Evolutionary conservation across 2,113 vertebrate species (phyloP).

Genomic region (Myrmecobius fasciatus): DNA sequence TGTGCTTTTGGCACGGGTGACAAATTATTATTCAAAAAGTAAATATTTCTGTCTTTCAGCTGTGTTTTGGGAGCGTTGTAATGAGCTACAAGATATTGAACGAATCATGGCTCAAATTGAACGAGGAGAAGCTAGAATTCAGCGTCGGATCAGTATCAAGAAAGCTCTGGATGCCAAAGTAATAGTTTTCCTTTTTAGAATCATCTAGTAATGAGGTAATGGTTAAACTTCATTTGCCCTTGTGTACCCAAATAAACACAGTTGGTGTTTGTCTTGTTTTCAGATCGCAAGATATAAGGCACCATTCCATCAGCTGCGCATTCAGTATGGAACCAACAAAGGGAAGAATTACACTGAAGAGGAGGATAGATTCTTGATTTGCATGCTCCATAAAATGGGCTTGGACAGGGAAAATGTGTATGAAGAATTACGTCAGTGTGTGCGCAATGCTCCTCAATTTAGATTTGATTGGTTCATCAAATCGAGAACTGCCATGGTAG

Average conservation of each 20-base stretch:
- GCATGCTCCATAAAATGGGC: slow-evolving; percentile 95
- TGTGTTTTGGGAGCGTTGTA: slow-evolving; percentile 94
- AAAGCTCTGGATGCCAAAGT: slow-evolving; percentile 94
- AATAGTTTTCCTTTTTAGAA: slow-evolving; percentile 65
- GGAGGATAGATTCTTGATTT: slow-evolving; percentile 92
- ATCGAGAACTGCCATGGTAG: slow-evolving; percentile 93
- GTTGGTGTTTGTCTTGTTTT: slow-evolving; percentile 53
- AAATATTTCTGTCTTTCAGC: slow-evolving; percentile 83
- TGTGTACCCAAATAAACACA: slow-evolving; percentile 27
- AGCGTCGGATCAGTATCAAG: slow-evolving; percentile 93
- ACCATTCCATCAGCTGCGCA: slow-evolving; percentile 92
- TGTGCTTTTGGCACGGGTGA: slow-evolving; percentile 48
- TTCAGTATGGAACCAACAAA: slow-evolving; percentile 94
- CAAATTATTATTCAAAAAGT: slow-evolving; percentile 34
- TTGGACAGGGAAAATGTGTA: slow-evolving; percentile 94
- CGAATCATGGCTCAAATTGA: slow-evolving; percentile 95
- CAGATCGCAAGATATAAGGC: slow-evolving; percentile 94
- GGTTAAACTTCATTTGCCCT: slow-evolving; percentile 11
- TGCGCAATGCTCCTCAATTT: slow-evolving; percentile 93
- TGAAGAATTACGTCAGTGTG: slow-evolving; percentile 92
- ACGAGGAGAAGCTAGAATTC: slow-evolving; percentile 92
- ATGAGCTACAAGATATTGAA: slow-evolving; percentile 93
- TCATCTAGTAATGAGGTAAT: not conserved
- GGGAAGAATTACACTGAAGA: slow-evolving; percentile 94
- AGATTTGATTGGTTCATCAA: slow-evolving; percentile 96